Percentiles rank a stretch among this genome's conserved stretches.
phyloP scores from a whole-genome alignment of 2,797 vertebrate species.

The Poeciliopsis infans region DNA sequence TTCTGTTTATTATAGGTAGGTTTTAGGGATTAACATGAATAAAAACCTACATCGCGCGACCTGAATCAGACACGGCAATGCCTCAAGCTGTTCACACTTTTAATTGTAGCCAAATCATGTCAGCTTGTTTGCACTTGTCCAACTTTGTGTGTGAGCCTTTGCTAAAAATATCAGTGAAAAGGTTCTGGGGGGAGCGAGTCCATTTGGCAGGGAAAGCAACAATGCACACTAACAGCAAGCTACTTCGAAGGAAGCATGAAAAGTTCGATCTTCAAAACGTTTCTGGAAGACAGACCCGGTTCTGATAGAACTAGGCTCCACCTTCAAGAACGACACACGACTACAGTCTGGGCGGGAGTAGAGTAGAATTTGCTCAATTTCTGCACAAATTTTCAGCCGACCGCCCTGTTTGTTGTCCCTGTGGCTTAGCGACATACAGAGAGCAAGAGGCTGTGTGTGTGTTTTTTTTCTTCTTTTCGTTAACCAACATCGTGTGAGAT shows the following conservation, averaged over 20 bases:
- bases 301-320: not conserved
- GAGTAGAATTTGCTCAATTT: conserved; percentile 29
- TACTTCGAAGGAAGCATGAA: not conserved
- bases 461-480: not conserved
- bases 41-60: not conserved
- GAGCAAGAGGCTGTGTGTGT: conserved; percentile 27
- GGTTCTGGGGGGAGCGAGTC: not conserved
- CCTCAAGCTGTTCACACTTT: not conserved
- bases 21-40: not conserved
- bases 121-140: not conserved
- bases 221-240: not conserved
- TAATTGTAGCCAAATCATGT: not conserved
- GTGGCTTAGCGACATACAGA: conserved; percentile 22
- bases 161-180: not conserved
- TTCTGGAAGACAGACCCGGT: not conserved
- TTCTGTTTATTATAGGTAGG: not conserved
- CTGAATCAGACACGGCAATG: not conserved
- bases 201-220: not conserved
- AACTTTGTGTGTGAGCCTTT: not conserved
- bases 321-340: not conserved
- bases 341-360: not conserved
- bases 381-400: conserved; percentile 33
- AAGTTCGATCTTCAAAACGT: not conserved
- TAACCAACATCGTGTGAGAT: conserved; percentile 69
- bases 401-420: conserved; percentile 54